Evolutionary conservation across 2,113 vertebrate species (phyloP).

Genomic region (Scortum barcoo): DNA sequence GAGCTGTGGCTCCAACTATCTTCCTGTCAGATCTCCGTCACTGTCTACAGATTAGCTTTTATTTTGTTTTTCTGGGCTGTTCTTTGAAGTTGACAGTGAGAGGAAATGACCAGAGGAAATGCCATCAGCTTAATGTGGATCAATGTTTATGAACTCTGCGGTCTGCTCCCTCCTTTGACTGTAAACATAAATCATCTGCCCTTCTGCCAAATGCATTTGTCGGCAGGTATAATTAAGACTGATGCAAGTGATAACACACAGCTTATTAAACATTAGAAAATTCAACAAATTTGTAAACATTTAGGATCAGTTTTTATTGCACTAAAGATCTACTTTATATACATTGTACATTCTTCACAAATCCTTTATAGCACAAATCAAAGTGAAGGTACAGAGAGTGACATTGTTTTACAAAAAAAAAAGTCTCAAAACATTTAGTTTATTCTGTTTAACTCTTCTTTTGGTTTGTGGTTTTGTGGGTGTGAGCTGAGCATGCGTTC

Average conservation of each 20-base stretch:
- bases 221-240: background rate
- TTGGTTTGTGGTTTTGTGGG: constrained; percentile 8
- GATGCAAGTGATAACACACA: background rate
- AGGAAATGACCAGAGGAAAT: constrained; percentile 75
- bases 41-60: background rate
- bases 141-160: constrained; percentile 41
- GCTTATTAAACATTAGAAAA: background rate
- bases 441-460: background rate
- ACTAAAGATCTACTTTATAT: constrained; percentile 3
- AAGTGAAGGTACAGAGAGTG: background rate
- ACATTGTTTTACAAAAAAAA: background rate
- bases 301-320: constrained; percentile 23
- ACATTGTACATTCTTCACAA: background rate
- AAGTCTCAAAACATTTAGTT: background rate
- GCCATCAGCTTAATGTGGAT: constrained; percentile 47
- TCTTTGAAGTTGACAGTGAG: constrained; percentile 37
- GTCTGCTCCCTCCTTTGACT: background rate
- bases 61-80: constrained; percentile 1
- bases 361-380: background rate
- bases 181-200: constrained; percentile 26
- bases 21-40: constrained; percentile 15
- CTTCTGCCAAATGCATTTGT: background rate
- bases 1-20: background rate
- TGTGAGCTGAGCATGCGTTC: constrained; percentile 25
- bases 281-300: background rate